Evolutionary conservation across 2,888 invertebrate genomes (phyloP).

Genomic region (Lamellibrachia columna): DNA sequence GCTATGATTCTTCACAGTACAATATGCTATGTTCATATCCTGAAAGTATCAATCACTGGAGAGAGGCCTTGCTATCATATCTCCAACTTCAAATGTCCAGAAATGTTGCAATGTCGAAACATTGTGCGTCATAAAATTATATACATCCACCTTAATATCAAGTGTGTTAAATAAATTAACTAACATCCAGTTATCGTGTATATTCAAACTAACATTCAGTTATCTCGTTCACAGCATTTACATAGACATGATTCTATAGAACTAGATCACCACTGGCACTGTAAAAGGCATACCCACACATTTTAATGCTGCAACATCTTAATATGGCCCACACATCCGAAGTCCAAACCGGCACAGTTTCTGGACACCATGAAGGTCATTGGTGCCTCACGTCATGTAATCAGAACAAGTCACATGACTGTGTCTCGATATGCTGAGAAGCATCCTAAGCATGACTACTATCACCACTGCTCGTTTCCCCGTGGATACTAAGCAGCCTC

Average conservation of each 20-base stretch:
- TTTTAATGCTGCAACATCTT: neutral
- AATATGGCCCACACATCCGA: no score
- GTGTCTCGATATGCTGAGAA: neutral
- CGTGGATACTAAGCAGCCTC: neutral
- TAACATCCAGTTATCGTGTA: neutral
- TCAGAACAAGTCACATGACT: neutral
- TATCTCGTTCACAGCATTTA: neutral
- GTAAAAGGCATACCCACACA: neutral
- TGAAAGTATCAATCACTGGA: neutral
- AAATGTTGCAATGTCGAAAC: neutral
- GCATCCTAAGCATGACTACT: neutral
- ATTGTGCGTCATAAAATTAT: neutral
- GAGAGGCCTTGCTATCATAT: neutral
- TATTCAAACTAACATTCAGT: neutral
- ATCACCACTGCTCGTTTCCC: neutral
- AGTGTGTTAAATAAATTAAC: neutral
- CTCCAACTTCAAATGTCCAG: neutral
- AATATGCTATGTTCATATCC: neutral
- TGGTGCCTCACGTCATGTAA: neutral
- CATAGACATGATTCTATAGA: conserved; percentile 1
- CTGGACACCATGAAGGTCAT: neutral
- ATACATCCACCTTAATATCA: neutral
- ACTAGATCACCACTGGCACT: neutral
- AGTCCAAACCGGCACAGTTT: neutral
- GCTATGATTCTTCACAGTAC: neutral